Percentiles rank a stretch among this genome's conserved stretches.
These are phyloP conservation scores for Corythaixoides concolor DNA, from an alignment of 2,113 vertebrate genomes.

Conservation along the genomic window DNA sequence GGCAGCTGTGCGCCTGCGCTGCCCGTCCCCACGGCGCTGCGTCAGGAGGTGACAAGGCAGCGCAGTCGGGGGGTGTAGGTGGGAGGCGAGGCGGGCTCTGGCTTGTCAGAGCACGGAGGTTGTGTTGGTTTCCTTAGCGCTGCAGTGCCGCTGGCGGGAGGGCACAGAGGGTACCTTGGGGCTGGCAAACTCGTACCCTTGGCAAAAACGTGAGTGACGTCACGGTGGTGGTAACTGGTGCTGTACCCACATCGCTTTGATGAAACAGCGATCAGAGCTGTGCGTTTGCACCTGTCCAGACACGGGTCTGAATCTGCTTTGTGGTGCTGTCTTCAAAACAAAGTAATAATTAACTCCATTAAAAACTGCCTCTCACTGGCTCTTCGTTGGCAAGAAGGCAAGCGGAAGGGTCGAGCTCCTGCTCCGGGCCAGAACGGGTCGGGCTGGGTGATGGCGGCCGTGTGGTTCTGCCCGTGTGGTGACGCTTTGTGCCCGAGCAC, in stretches of 20 bases:
- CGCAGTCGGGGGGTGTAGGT: accelerated
- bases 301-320: accelerated
- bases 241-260: accelerated
- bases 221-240: accelerated
- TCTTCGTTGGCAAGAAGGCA: accelerated
- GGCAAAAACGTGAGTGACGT: accelerated
- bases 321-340: accelerated
- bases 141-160: accelerated
- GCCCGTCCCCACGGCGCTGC: accelerated
- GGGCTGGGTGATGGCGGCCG: accelerated
- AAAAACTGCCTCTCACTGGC: accelerated
- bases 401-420: accelerated
- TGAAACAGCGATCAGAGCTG: accelerated
- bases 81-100: accelerated
- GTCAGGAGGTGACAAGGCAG: accelerated
- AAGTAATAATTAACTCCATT: accelerated
- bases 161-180: too few species aligned
- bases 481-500: accelerated
- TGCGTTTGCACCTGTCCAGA: accelerated
- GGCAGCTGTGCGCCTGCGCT: background rate
- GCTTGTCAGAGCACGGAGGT: background rate
- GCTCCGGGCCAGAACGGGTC: accelerated
- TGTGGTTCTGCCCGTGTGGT: accelerated
- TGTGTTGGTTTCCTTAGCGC: accelerated
- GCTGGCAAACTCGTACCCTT: accelerated